Evolutionary conservation across 2,113 vertebrate genomes (phyloP), one percentile per base, ranked within the genome.

Genomic region (Pelvicachromis taeniatus): DNA sequence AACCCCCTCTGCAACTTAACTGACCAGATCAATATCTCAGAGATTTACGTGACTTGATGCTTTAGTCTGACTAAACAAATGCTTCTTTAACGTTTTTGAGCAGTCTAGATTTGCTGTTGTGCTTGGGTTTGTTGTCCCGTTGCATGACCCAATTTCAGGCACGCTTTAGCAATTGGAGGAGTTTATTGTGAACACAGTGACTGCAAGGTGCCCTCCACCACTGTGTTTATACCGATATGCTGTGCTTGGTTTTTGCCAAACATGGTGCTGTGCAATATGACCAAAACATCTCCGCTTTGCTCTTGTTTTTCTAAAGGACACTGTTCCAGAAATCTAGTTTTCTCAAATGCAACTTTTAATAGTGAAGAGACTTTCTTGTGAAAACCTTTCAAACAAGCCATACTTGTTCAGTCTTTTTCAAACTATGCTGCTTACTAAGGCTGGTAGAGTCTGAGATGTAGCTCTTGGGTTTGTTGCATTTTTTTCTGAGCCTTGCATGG

Each of bases 231-330:
- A 40, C 35, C 17, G n/a, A 3, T 23, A 65, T 1, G 35, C 35
- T 0, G 0, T 65, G 61, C 35, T 65, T 65, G n/a, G 61, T 23
- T 40, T 65, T 40, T 0, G 1, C 35, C n/a, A 65, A 65, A 65
- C 35, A 65, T 59, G 2, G 35, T 40, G 61, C n/a, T 65, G 59
- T 38, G 33, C 59, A 65, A 38, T 1, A 5, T 38, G 61, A 65
- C 33, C 59, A 65, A 65, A 38, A 65, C 33, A 65, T 65, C 33
- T 38, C 33, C 13, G 21, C 59, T 63, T 63, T 38, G 19, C 59
- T 63, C 59, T 8, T 38, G 59, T 38, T 38, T 63, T 13, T 38
- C 19, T 21, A 21, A 65, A 38, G 59, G 11, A 65, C 59, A 65
- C 19, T 38, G 19, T 21, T 21, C 19, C 11, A 65, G 19, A 65